phyloP scores from a whole-genome alignment of 2,113 vertebrate species.

The Mirounga angustirostris region DNA sequence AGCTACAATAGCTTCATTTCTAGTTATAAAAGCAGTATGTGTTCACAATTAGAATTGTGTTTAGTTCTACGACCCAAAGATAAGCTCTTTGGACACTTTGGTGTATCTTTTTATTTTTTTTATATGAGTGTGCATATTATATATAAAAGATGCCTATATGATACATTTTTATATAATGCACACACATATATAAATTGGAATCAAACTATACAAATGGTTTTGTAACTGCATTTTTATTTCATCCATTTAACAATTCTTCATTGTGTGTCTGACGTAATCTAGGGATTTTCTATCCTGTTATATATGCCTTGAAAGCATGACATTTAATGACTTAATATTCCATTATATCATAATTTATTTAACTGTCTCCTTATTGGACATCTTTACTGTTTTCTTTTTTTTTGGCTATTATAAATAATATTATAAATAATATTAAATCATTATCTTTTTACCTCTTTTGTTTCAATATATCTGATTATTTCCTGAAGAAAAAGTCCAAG shows the following conservation, averaged over 20 bases:
- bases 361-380: not conserved
- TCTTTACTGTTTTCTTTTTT: not conserved
- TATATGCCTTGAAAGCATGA: slow-evolving; percentile 28
- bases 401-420: slow-evolving; percentile 44
- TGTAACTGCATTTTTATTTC: slow-evolving; percentile 28
- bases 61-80: not conserved
- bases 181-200: not conserved
- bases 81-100: not conserved
- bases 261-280: not conserved
- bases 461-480: slow-evolving; percentile 34
- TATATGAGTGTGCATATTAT: not conserved
- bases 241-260: not conserved
- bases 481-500: not conserved
- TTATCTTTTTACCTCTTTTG: not conserved
- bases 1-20: not conserved
- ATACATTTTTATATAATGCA: not conserved
- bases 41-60: not conserved
- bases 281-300: slow-evolving; percentile 4
- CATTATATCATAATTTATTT: not conserved
- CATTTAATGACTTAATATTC: not conserved
- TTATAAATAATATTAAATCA: not conserved
- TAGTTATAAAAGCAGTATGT: not conserved
- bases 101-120: not conserved
- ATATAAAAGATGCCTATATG: not conserved
- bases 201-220: not conserved